These are phyloP conservation scores for Heterodera schachtii DNA, from an alignment of 1,140 invertebrate genomes.

Conservation along the genomic window DNA sequence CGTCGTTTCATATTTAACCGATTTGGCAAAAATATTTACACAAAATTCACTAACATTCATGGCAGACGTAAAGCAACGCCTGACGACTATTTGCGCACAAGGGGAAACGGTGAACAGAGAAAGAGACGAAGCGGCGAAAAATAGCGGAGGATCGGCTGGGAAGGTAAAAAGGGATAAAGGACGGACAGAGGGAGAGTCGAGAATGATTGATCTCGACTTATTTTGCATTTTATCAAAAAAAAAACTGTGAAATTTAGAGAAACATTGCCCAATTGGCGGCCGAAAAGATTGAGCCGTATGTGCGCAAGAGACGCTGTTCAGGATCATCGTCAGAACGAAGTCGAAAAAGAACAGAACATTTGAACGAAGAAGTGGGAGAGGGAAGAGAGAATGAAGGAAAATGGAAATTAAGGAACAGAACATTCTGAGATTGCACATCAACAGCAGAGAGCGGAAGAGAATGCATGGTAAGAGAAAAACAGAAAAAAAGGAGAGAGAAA, in stretches of 20 bases:
- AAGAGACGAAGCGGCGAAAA: neutral
- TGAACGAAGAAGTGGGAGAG: conserved; percentile 32
- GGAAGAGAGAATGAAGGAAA: neutral
- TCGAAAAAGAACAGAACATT: conserved; percentile 28
- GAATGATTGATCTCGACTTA: neutral
- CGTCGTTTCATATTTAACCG: neutral
- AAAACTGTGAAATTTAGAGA: neutral
- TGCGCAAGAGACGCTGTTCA: conserved; percentile 35
- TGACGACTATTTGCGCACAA: too few species aligned
- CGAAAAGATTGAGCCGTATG: conserved; percentile 38
- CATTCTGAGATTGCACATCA: conserved; percentile 81
- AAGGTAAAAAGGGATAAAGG: neutral
- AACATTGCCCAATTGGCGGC: conserved; percentile 23
- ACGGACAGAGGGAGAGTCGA: neutral
- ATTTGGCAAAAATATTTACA: neutral
- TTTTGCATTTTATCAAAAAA: neutral
- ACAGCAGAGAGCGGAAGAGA: conserved; percentile 84
- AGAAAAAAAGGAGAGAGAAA: neutral
- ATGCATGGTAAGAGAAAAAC: conserved; percentile 76
- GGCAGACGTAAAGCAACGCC: neutral
- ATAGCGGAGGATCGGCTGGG: neutral
- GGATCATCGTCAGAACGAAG: conserved; percentile 27
- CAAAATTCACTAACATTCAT: neutral
- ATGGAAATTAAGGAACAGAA: conserved; percentile 40
- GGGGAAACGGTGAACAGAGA: neutral